Evolutionary conservation across 2,113 vertebrate species (phyloP), one percentile per base, ranked within the genome.

Genomic region (Rhineura floridana): DNA sequence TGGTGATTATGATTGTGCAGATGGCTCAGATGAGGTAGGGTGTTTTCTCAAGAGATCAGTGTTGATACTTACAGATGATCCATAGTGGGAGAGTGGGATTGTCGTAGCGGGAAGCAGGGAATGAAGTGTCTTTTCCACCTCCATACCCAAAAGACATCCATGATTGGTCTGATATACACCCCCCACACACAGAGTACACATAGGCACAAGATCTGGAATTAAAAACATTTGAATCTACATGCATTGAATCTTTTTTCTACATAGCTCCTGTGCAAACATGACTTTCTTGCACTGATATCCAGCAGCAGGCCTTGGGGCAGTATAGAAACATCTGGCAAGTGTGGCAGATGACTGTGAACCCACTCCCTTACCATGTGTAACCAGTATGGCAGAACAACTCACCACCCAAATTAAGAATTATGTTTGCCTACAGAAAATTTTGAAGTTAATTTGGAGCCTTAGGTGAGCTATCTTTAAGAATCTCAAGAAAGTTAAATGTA

Each of bases 1-100:
- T 86, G 99, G 98, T 46, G 99, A 99, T 96, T 98, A 98, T 72
- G 99, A 99, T 96, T 99, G 99, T 93, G 95, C 97, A 83, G 99
- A 99, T 90, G 98, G 98, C 88, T 98, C 98, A 48, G 99, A 99
- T 90, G 99, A 99, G 98, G 98, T 98, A 96, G 93, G 97, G 8
- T 69, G n/a, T n/a, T n/a, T 87, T 70, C 87, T 72, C 62, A 70
- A 81, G 87, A 42, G 21, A 44, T 36, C n/a, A 3, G 46, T 1
- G 23, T 19, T 39, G 11, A 4, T 0, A 63, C 30, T n/a, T 30
- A 30, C 10, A 28, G 7, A 3, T 33, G 25, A 30, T 80, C 21
- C 23, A 36, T 65, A 19, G 6, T 50, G 33, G n/a, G 33, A 3
- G 21, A 79, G 13, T 50, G 25, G 42, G n/a, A 50, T 39, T 65